These are phyloP conservation scores for Cinclus mexicanus DNA, from an alignment of 2,113 vertebrate species.

Conservation along the genomic window DNA sequence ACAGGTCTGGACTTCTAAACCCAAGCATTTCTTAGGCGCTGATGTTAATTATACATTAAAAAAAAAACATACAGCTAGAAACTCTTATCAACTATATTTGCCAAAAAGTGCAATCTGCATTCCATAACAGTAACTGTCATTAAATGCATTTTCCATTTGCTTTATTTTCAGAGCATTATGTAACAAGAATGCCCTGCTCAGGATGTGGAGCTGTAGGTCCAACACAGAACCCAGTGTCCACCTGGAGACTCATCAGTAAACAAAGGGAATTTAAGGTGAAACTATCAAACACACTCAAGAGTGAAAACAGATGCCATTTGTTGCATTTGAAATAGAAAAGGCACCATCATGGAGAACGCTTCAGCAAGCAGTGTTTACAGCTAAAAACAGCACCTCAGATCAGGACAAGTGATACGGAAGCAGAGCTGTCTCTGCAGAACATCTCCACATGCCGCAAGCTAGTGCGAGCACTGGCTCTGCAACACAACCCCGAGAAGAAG, in stretches of 20 bases:
- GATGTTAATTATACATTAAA: neutral
- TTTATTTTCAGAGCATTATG: neutral
- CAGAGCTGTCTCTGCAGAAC: neutral
- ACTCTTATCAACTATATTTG: neutral
- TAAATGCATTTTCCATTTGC: neutral
- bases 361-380: neutral
- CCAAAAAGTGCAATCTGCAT: neutral
- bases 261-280: neutral
- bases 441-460: rapidly evolving
- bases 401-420: neutral
- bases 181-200: neutral
- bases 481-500: neutral
- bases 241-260: neutral
- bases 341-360: neutral
- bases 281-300: neutral
- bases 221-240: neutral
- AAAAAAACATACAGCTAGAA: neutral
- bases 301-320: neutral
- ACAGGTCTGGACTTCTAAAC: neutral
- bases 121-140: neutral
- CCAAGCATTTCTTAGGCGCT: neutral
- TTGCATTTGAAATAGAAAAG: neutral
- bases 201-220: neutral
- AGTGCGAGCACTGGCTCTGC: neutral
- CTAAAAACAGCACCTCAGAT: neutral